Percentiles rank a stretch among this genome's conserved stretches.
phyloP scores from a whole-genome alignment of 1,140 invertebrate genomes.

The Meloidogyne floridensis region DNA sequence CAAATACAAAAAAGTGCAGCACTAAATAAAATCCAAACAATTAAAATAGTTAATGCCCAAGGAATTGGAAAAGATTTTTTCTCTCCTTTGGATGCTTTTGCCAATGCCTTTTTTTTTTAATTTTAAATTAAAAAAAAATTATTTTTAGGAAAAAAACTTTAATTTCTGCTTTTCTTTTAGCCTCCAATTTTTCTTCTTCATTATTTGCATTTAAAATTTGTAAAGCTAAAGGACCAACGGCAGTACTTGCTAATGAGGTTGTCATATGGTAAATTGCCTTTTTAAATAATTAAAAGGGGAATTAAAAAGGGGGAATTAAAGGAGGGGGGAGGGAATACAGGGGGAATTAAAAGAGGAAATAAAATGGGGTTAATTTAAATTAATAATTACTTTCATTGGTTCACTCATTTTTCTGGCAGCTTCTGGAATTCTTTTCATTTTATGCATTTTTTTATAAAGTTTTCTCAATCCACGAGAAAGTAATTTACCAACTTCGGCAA shows the following conservation, averaged over 20 bases:
- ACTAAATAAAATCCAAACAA: constrained; percentile 63
- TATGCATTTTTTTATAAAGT: constrained; percentile 58
- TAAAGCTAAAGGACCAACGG: constrained; percentile 17
- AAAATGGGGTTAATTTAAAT: background rate
- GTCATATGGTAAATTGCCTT: constrained; percentile 43
- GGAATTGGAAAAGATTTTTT: constrained; percentile 54
- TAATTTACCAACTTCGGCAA: constrained; percentile 58
- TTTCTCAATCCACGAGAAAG: constrained; percentile 57
- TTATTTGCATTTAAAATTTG: constrained; percentile 24
- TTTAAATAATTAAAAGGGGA: background rate
- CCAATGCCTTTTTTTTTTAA: background rate
- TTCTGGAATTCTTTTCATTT: constrained; percentile 55
- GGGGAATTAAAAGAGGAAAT: too few species aligned
- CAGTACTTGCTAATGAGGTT: constrained; percentile 26
- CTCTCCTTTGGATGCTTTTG: constrained; percentile 21
- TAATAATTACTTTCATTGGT: constrained; percentile 26
- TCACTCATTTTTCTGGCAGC: constrained; percentile 42
- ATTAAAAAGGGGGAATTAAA: too few species aligned
- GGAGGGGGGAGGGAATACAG: too few species aligned
- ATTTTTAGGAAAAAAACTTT: background rate
- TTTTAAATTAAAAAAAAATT: background rate
- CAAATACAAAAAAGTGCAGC: constrained; percentile 61
- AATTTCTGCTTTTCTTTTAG: constrained; percentile 19
- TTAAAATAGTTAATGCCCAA: constrained; percentile 56
- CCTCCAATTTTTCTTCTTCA: constrained; percentile 5